A percentile compares a stretch with the other conserved stretches of the same genome.
These are phyloP conservation scores for Xenus cinereus DNA, from an alignment of 2,113 vertebrate genomes.

Conservation along the genomic window DNA sequence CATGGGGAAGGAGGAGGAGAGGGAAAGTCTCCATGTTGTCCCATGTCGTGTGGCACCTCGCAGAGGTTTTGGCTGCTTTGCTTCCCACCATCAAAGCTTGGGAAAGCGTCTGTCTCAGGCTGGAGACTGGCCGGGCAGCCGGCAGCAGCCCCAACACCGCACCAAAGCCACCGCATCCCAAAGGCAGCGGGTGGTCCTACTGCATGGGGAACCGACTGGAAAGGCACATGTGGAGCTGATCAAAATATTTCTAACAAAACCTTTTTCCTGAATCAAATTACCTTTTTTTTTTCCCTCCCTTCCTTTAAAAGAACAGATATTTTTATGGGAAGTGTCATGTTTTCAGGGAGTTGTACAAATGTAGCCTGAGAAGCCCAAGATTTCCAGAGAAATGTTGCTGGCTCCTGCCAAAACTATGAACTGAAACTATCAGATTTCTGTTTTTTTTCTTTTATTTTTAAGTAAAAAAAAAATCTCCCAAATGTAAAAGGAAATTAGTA, in stretches of 20 bases:
- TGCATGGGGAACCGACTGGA: not conserved
- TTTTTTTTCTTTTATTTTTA: not conserved
- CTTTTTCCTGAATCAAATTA: not conserved
- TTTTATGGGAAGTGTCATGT: not conserved
- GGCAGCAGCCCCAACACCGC: accelerated
- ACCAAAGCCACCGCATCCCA: not conserved
- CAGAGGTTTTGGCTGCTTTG: not conserved
- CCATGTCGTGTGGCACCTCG: accelerated
- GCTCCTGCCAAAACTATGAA: not conserved
- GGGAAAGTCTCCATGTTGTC: not conserved
- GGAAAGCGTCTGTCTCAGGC: not conserved
- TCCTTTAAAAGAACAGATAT: not conserved
- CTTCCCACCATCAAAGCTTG: not conserved
- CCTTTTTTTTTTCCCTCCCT: not conserved
- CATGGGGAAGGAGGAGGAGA: not conserved
- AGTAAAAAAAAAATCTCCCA: not conserved
- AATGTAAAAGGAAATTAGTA: not conserved
- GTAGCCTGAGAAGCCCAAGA: not conserved
- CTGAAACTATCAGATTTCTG: not conserved
- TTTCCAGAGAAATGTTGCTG: not conserved
- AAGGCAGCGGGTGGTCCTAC: not conserved
- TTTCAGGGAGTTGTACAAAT: not conserved
- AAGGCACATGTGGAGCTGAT: not conserved
- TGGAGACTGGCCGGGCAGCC: not conserved
- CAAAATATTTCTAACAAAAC: not conserved